Evolutionary conservation across 2,113 vertebrate genomes (phyloP).

Genomic region (Alethe diademata): DNA sequence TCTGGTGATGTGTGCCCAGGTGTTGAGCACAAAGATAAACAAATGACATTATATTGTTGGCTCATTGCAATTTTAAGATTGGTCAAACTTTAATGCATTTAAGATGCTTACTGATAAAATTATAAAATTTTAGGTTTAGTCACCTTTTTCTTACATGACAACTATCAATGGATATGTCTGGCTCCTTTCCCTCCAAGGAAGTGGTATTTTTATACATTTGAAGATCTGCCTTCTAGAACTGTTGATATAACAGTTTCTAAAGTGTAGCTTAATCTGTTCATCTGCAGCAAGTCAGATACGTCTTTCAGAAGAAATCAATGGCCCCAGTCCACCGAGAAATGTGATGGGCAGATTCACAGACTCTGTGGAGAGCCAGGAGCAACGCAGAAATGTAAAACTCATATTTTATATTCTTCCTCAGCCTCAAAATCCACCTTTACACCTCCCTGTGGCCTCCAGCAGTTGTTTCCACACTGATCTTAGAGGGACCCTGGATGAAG

Average conservation of each 20-base stretch:
- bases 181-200: neutral
- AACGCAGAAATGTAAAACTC: neutral
- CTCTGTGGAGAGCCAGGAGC: neutral
- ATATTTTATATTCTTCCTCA: neutral
- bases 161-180: neutral
- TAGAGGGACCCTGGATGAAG: neutral
- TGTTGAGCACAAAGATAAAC: neutral
- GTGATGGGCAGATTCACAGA: neutral
- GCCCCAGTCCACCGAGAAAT: neutral
- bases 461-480: neutral
- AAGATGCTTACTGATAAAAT: neutral
- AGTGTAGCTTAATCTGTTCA: neutral
- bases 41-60: neutral
- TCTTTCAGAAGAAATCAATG: neutral
- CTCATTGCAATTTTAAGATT: neutral
- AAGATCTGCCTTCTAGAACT: neutral
- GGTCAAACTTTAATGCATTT: neutral
- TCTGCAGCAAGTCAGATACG: neutral
- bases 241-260: neutral
- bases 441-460: neutral
- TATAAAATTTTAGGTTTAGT: neutral
- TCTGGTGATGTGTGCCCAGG: accelerated
- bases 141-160: neutral
- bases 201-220: accelerated
- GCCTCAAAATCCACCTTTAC: neutral